A percentile compares a stretch with the other conserved stretches of the same genome.
Evolutionary conservation across 2,888 invertebrate species (phyloP).

Genomic region (Artemia sinica): DNA sequence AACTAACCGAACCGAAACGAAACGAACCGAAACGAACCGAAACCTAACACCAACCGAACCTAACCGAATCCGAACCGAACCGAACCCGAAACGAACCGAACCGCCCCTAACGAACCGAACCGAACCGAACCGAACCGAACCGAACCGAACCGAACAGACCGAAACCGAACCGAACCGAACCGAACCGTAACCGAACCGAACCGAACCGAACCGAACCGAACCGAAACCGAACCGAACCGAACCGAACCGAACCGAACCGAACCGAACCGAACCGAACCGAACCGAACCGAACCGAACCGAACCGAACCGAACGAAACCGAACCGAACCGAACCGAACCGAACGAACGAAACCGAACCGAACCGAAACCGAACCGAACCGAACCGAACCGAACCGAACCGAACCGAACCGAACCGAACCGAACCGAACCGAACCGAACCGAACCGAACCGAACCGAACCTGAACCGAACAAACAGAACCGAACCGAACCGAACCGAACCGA

Average conservation of each 20-base stretch:
- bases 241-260: slow-evolving; percentile 22
- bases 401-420: no score
- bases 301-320: slow-evolving; percentile 19
- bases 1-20: no score
- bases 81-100: slow-evolving; percentile 22
- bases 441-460: slow-evolving; percentile 23
- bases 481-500: slow-evolving; percentile 23
- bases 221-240: slow-evolving; percentile 22
- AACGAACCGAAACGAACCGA: no score
- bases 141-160: slow-evolving; percentile 23
- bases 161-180: slow-evolving; percentile 21
- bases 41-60: no score
- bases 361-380: no score
- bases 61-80: no score
- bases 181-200: no score
- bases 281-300: slow-evolving; percentile 22
- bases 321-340: slow-evolving; percentile 23
- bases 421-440: slow-evolving; percentile 23
- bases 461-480: no score
- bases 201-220: no score
- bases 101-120: slow-evolving; percentile 22
- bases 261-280: slow-evolving; percentile 22
- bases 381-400: no score
- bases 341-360: no score
- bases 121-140: slow-evolving; percentile 17